A percentile compares a stretch with the other conserved stretches of the same genome.
Evolutionary conservation across 2,888 invertebrate species (phyloP).

Genomic region (Pogonocherus hispidulus): DNA sequence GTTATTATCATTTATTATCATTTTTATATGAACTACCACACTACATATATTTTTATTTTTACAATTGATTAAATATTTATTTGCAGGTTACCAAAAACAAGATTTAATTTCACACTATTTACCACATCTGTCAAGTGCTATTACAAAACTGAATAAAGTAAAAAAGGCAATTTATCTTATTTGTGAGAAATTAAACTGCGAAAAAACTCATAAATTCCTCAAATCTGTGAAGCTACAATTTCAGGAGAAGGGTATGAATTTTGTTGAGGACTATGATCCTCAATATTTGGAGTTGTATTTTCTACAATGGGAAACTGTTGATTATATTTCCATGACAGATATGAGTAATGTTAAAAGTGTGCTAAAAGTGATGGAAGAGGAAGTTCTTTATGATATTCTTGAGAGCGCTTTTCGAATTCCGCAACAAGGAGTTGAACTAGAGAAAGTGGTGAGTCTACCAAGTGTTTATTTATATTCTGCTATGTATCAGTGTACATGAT

Average conservation of each 20-base stretch:
- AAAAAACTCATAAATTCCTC: slow-evolving; percentile 58
- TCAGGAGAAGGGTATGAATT: slow-evolving; percentile 41
- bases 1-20: slow-evolving; percentile 38
- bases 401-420: slow-evolving; percentile 12
- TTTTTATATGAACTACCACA: too few species aligned
- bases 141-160: slow-evolving; percentile 66
- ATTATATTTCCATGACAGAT: slow-evolving; percentile 53
- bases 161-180: slow-evolving; percentile 69
- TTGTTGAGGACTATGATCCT: slow-evolving; percentile 42
- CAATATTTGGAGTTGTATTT: slow-evolving; percentile 62
- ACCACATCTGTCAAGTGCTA: slow-evolving; percentile 61
- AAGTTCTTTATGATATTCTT: slow-evolving; percentile 44
- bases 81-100: slow-evolving; percentile 52
- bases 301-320: slow-evolving; percentile 58
- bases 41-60: slow-evolving; percentile 3
- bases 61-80: neutral
- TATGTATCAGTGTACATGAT: too few species aligned
- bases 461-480: slow-evolving; percentile 1
- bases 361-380: slow-evolving; percentile 58
- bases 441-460: neutral
- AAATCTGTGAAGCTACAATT: slow-evolving; percentile 50
- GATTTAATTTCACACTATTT: slow-evolving; percentile 50
- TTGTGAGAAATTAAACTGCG: slow-evolving; percentile 66
- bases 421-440: neutral
- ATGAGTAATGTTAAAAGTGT: slow-evolving; percentile 53